Percentiles rank a stretch among this genome's conserved stretches.
phyloP scores from a whole-genome alignment of 2,797 vertebrate genomes.

The Argentina silus region DNA sequence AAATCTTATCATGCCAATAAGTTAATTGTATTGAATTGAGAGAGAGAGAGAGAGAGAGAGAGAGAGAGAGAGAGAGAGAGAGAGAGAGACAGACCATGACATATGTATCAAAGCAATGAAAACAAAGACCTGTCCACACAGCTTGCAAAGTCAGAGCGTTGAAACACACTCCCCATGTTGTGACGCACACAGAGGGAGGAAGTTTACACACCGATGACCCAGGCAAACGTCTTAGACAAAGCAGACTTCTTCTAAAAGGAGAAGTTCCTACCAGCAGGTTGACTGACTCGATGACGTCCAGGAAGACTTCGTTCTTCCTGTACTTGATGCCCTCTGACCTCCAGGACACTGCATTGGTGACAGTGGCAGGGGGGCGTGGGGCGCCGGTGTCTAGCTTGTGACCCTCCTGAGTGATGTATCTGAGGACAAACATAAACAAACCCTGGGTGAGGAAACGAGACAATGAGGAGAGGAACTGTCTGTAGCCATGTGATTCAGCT shows the following conservation, averaged over 20 bases:
- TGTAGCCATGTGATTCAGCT: too few species aligned
- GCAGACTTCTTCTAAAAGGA: conserved; percentile 40
- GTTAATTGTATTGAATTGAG: too few species aligned
- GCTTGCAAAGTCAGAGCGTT: conserved; percentile 2
- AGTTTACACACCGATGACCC: conserved; percentile 29
- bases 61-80: too few species aligned
- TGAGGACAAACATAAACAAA: conserved; percentile 56
- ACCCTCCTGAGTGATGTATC: conserved; percentile 98
- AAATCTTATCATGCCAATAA: too few species aligned
- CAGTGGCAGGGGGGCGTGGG: conserved; percentile 91
- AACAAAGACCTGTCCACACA: background rate
- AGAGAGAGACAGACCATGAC: background rate
- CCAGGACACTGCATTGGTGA: conserved; percentile 91
- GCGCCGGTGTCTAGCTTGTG: conserved; percentile 98
- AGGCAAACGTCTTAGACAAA: too few species aligned
- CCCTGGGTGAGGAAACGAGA: background rate
- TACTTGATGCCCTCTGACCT: conserved; percentile 92
- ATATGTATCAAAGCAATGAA: background rate
- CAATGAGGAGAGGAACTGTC: conserved; percentile 42
- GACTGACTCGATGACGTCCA: conserved; percentile 99
- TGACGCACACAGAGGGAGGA: conserved; percentile 49
- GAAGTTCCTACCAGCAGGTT: conserved; percentile 90
- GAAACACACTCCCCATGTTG: conserved; percentile 6
- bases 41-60: too few species aligned
- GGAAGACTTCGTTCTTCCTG: conserved; percentile 90